A percentile compares a stretch with the other conserved stretches of the same genome.
These are phyloP conservation scores for Aix galericulata DNA, from an alignment of 2,113 vertebrate genomes.

Conservation along the genomic window DNA sequence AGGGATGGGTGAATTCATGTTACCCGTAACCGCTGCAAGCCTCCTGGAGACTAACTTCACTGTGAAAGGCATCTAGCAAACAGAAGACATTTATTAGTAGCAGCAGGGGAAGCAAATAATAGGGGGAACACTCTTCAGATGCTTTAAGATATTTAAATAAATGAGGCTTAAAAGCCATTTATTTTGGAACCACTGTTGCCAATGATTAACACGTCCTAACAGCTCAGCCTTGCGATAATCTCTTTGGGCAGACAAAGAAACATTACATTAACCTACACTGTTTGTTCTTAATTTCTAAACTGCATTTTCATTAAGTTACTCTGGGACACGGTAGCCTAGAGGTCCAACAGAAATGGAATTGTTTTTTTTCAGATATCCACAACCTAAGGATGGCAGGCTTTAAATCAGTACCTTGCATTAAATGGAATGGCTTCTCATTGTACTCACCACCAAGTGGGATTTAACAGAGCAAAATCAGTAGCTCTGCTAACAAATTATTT, in stretches of 20 bases:
- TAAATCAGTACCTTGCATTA: not conserved
- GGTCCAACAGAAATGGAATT: not conserved
- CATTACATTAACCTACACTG: not conserved
- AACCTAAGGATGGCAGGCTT: not conserved
- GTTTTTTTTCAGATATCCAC: not conserved
- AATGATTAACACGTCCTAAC: slow-evolving; percentile 13
- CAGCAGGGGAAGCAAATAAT: not conserved
- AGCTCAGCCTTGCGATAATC: not conserved
- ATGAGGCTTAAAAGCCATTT: slow-evolving; percentile 29
- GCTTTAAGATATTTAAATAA: slow-evolving; percentile 37
- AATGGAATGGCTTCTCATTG: not conserved
- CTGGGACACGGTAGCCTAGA: not conserved
- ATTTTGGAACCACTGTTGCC: slow-evolving; percentile 10
- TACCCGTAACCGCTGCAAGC: not conserved
- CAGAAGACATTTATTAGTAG: not conserved
- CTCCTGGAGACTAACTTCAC: not conserved
- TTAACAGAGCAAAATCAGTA: not conserved
- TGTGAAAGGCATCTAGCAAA: not conserved
- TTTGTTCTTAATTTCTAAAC: slow-evolving; percentile 5
- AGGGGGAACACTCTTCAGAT: not conserved
- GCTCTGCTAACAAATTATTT: not conserved
- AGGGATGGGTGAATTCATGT: not conserved
- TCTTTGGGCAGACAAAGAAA: slow-evolving; percentile 22
- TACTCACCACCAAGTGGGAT: not conserved
- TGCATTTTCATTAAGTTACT: not conserved